Base-by-base conservation (phyloP, 30 jellyfish, hydroid and myxozoan genomes). In the Phacellophora camtschatica region DNA sequence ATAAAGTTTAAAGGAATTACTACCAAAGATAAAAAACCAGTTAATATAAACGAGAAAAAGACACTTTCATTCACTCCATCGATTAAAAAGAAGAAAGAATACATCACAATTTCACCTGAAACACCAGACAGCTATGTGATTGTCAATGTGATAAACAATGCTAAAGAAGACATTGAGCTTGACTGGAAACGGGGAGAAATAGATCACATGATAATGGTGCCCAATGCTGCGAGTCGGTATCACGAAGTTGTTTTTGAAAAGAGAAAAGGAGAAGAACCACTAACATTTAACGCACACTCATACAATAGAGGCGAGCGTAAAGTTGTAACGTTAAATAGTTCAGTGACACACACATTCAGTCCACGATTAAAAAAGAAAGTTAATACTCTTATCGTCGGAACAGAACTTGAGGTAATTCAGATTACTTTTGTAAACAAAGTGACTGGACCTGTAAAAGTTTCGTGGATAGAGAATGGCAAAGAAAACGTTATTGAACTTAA, bases 391-490 rank as follows among this genome's bases (percentile, higher is more conserved):
- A 53, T 72, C 30, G 35, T 72, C 7, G 86, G 86, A 7, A 36
- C 15, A 3, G 48, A 49, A 2, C 24, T 72, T 28, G 18, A 41
- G 35, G 32, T 36, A 1, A 20, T 72, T 50, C 27, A 53, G 32
- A 12, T 72, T 5, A 51, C 30, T 7, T 16, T 72, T 53, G 64
- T 29, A 23, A 80, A 80, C 45, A 24, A 48, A n/a, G 91, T 84
- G 18, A 39, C 57, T 1, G 84, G 77, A 1, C 54, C 83, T 5
- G 70, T 80, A 0, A 57, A 35, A 13, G 28, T 80, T 29, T 19
- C 77, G 13, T 80, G 91, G 91, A 32, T 49, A 4, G 91, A 80
- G n/a, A 18, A 65, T 42, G 46, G 19, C 1, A 58, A 12, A 1
- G 78, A 59, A 22, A 53, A 31, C 24, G 53, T 20, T 9, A 28